Conservation (phyloP, 2,797 vertebrate genomes). For the Tamandua tetradactyla region DNA sequence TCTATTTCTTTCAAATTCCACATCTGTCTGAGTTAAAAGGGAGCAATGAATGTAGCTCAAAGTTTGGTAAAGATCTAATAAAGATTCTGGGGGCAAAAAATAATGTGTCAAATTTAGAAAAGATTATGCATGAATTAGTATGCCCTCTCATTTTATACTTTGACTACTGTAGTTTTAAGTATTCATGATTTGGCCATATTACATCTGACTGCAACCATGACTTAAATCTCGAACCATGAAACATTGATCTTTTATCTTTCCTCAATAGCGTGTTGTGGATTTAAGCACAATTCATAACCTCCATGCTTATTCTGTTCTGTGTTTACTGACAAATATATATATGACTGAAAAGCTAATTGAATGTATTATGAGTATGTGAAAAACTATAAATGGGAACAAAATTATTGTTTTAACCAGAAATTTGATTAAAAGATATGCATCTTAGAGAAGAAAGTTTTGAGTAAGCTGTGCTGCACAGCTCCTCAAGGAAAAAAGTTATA, state of each 20-base stretch:
- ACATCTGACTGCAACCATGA: neutral
- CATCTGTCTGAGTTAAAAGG: neutral
- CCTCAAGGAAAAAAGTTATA: neutral
- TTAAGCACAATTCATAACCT: neutral
- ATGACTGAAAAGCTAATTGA: neutral
- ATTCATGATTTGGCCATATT: constrained; percentile 4
- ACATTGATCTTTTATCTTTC: neutral
- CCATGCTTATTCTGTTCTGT: neutral
- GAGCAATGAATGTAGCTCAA: neutral
- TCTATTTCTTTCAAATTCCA: neutral
- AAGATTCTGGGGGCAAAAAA: neutral
- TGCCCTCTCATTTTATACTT: neutral
- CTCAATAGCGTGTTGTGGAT: neutral
- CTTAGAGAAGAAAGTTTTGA: neutral
- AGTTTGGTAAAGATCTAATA: neutral
- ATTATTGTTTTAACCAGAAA: neutral
- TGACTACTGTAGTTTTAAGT: neutral
- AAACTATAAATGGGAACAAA: neutral
- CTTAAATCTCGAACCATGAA: neutral
- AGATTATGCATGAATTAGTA: neutral
- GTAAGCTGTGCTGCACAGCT: neutral
- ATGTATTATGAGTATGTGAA: neutral
- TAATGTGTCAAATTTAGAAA: neutral
- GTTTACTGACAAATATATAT: neutral
- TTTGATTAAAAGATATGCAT: neutral